Evolutionary conservation across 2,888 invertebrate genomes (phyloP).

Genomic region (Nowickia ferox): DNA sequence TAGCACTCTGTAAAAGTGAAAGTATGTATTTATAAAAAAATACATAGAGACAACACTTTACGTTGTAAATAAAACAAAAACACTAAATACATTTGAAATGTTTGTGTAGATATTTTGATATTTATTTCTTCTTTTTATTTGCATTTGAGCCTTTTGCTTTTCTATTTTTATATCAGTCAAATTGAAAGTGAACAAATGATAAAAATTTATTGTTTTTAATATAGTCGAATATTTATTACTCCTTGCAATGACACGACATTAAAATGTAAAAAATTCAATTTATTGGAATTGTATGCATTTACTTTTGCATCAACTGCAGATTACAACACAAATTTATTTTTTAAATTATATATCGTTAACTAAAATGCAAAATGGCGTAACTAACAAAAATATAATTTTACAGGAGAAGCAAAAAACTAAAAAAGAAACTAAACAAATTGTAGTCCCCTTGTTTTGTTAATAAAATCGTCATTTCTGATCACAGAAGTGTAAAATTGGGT

Average conservation of each 20-base stretch:
- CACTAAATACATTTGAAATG: background rate
- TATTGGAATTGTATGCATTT: conserved; percentile 22
- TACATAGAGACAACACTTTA: background rate
- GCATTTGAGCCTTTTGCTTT: background rate
- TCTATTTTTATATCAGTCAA: background rate
- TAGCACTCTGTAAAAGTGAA: too few relatives aligned
- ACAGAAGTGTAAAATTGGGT: too few relatives aligned
- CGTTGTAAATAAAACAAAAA: background rate
- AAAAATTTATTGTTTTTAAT: conserved; percentile 56
- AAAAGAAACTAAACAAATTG: too few relatives aligned
- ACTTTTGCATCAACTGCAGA: background rate
- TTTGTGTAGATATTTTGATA: conserved; percentile 7
- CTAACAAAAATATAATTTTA: too few relatives aligned
- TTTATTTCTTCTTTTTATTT: conserved; percentile 31
- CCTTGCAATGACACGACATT: conserved; percentile 44
- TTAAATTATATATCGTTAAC: conserved; percentile 7
- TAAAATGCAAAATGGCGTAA: too few relatives aligned
- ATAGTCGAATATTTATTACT: conserved; percentile 50
- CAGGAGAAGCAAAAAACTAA: too few relatives aligned
- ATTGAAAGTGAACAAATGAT: conserved; percentile 22
- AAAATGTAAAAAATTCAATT: conserved; percentile 46
- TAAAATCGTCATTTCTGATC: too few relatives aligned
- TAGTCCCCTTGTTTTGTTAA: too few relatives aligned
- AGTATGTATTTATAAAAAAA: too few relatives aligned
- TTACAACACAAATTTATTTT: background rate